Percentiles rank a stretch among this genome's conserved stretches.
These are phyloP conservation scores for Etia nguti DNA, from an alignment of 2,113 vertebrate species.

Conservation along the genomic window DNA sequence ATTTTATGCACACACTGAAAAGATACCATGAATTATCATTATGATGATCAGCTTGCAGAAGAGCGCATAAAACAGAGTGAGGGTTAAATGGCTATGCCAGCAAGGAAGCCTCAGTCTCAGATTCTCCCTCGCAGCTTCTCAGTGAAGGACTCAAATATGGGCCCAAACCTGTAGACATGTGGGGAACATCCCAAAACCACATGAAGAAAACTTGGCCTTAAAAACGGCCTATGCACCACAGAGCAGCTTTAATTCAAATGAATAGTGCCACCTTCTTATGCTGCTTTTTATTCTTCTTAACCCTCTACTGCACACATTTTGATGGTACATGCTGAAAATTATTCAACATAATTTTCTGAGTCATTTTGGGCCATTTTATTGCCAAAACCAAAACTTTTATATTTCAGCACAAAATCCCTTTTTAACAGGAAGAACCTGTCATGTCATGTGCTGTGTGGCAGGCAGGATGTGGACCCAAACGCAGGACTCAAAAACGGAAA, in stretches of 20 bases:
- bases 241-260: not conserved
- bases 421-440: too few species aligned
- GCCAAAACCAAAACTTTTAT: too few species aligned
- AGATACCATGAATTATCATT: not conserved
- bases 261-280: not conserved
- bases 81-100: not conserved
- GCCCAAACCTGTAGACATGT: not conserved
- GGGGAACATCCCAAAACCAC: not conserved
- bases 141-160: not conserved
- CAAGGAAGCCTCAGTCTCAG: not conserved
- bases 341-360: too few species aligned
- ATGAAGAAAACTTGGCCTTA: not conserved
- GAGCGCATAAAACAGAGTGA: not conserved
- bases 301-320: too few species aligned
- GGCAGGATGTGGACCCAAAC: too few species aligned
- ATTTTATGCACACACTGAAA: accelerated
- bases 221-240: not conserved
- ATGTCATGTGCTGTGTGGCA: too few species aligned
- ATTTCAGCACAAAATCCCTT: too few species aligned
- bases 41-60: not conserved
- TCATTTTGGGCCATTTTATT: too few species aligned
- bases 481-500: not conserved
- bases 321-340: too few species aligned
- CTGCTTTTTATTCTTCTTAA: not conserved
- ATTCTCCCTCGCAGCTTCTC: not conserved